A percentile compares a stretch with the other conserved stretches of the same genome.
phyloP scores from a whole-genome alignment of 2,888 invertebrate genomes.

The Lysandra bellargus region DNA sequence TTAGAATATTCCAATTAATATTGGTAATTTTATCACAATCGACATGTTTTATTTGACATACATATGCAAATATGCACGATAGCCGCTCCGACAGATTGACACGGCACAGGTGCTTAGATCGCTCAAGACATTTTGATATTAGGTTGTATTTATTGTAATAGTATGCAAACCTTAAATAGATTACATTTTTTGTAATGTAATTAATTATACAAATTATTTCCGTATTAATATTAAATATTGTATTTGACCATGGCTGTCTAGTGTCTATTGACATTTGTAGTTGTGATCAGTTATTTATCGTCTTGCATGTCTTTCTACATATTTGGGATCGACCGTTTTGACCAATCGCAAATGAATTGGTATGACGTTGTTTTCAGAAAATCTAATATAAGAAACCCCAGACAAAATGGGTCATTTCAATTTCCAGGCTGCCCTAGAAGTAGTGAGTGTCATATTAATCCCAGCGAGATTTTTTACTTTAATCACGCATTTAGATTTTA shows the following conservation, averaged over 20 bases:
- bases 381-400: too few relatives aligned
- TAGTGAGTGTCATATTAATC: not conserved
- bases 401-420: not conserved
- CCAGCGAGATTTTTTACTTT: not conserved
- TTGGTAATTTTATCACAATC: constrained; percentile 59
- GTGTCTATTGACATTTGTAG: not conserved
- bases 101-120: constrained; percentile 52
- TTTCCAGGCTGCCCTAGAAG: not conserved
- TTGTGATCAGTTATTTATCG: not conserved
- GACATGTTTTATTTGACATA: constrained; percentile 58
- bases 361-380: too few relatives aligned
- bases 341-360: not conserved
- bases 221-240: not conserved
- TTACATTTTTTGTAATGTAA: too few relatives aligned
- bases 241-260: not conserved
- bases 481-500: not conserved
- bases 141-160: not conserved
- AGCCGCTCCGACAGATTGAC: constrained; percentile 51
- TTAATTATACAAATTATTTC: not conserved
- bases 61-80: constrained; percentile 63
- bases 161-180: not conserved
- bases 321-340: not conserved
- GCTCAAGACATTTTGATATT: constrained; percentile 43
- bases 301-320: not conserved
- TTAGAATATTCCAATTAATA: constrained; percentile 52